Conservation (phyloP, 1,140 invertebrate genomes). For the Heliconius melpomene region DNA sequence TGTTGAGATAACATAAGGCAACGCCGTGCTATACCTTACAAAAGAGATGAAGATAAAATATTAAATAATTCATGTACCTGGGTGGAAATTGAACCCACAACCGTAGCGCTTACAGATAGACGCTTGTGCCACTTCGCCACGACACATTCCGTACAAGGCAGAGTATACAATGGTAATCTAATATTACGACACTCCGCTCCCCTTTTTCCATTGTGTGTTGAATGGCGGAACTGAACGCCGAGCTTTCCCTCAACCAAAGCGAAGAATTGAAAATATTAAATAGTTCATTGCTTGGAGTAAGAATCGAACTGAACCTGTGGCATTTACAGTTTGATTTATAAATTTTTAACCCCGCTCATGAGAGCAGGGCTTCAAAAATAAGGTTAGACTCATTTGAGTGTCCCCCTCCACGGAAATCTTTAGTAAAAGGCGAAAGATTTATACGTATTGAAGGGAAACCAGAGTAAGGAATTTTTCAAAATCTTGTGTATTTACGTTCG, state of each 20-base stretch:
- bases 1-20: background rate
- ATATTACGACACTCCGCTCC: too few species aligned
- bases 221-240: too few species aligned
- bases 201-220: too few species aligned
- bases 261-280: too few species aligned
- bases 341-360: background rate
- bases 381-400: background rate
- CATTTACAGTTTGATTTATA: too few species aligned
- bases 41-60: too few species aligned
- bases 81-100: background rate
- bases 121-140: too few species aligned
- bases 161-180: too few species aligned
- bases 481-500: background rate
- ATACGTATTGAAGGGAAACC: background rate
- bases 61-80: background rate
- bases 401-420: constrained; percentile 3
- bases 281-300: too few species aligned
- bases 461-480: background rate
- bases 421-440: constrained; percentile 9
- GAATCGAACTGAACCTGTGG: too few species aligned
- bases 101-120: background rate
- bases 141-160: too few species aligned
- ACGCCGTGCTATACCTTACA: background rate
- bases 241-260: too few species aligned
- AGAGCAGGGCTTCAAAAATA: constrained; percentile 29